Evolutionary conservation across 2,113 vertebrate species (phyloP), one percentile per base, ranked within the genome.

Genomic region (Illadopsis cleaveri): DNA sequence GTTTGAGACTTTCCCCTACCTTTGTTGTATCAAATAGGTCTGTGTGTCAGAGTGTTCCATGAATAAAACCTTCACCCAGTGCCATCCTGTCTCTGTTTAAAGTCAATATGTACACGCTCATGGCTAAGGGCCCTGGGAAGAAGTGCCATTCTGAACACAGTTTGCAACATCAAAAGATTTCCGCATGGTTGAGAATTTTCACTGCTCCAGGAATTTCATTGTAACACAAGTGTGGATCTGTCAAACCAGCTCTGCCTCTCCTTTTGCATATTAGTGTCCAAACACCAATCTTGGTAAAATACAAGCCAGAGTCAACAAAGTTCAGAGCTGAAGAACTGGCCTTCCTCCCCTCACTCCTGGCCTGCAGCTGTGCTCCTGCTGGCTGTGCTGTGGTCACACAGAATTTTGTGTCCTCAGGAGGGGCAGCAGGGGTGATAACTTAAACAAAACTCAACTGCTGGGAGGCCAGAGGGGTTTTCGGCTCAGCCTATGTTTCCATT

Each of bases 211-310:
- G 72, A 82, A 88, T 87, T 89, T 82, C 23, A 78, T 18, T 12
- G 5, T 70, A 94, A 76, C 80, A 76, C 75, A 65, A 82, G 50
- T 30, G 50, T 24, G 44, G 37, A 65, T 95, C 75, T 84, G 64
- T 80, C 53, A 93, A 91, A 86, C 62, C 56, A 94, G 66, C 45
- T 75, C 81, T 93, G 68, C 71, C 58, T 89, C 89, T 86, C 40
- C 70, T 71, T 83, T 69, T 70, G 45, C 57, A 40, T 57, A 38
- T 45, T 33, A 48, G 56, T 17, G 42, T 88, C 79, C 66, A 60
- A 87, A 91, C 73, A 89, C 51, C 69, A 72, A 5, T 54, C 51
- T 84, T 51, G 44, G 76, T 65, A 79, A 87, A 89, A 84, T 9
- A 75, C 50, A 79, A 57, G 30, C 37, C 57, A 68, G 51, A 7